A percentile compares a stretch with the other conserved stretches of the same genome.
Conservation (phyloP, 1,140 invertebrate species). For the Musca domestica region DNA sequence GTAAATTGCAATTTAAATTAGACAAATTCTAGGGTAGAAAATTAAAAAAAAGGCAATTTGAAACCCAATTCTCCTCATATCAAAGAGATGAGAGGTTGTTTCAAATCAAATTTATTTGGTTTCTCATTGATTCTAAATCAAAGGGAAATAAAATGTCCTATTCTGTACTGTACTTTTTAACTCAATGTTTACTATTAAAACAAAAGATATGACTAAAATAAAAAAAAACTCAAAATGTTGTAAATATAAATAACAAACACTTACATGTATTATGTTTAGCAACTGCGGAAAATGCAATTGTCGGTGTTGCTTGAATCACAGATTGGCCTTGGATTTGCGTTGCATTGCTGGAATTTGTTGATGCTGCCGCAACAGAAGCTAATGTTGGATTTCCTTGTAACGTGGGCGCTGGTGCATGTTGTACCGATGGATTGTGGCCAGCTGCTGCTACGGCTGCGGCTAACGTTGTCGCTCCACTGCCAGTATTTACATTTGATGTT, state of each 20-base stretch:
- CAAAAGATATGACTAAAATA: not conserved
- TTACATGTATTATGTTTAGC: slow-evolving; percentile 54
- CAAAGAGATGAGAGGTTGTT: too few species aligned
- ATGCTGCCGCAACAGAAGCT: slow-evolving; percentile 37
- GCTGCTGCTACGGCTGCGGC: slow-evolving; percentile 29
- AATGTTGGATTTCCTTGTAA: slow-evolving; percentile 23
- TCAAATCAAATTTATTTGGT: too few species aligned
- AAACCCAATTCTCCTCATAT: too few species aligned
- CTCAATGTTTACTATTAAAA: too few species aligned
- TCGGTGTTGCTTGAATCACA: slow-evolving; percentile 53
- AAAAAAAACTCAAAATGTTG: not conserved
- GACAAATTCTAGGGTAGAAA: too few species aligned
- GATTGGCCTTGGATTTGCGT: slow-evolving; percentile 49
- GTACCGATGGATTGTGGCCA: slow-evolving; percentile 42
- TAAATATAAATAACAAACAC: not conserved
- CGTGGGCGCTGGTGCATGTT: slow-evolving; percentile 45
- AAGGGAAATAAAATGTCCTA: too few species aligned
- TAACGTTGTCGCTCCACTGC: slow-evolving; percentile 27
- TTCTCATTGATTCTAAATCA: too few species aligned
- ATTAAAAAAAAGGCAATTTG: too few species aligned
- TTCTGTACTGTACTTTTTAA: too few species aligned
- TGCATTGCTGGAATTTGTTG: slow-evolving; percentile 29
- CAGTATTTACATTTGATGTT: slow-evolving; percentile 10
- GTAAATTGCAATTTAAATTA: too few species aligned
- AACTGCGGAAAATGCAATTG: slow-evolving; percentile 54